Evolutionary conservation across 1,140 invertebrate species (phyloP).

Genomic region (Macrosteles quadrilineatus): DNA sequence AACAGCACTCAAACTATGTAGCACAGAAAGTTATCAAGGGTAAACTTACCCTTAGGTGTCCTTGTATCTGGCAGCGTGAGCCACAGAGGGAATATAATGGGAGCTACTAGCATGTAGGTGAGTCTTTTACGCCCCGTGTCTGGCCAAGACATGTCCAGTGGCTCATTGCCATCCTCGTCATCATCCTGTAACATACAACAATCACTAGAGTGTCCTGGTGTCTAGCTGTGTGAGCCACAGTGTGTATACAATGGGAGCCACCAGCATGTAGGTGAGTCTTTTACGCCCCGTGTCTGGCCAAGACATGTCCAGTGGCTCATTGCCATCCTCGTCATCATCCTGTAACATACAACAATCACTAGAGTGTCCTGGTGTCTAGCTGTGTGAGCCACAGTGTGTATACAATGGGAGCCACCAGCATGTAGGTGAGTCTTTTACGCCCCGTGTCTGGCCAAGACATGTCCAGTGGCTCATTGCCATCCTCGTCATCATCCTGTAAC

Average conservation of each 20-base stretch:
- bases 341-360: no score
- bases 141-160: conserved; percentile 82
- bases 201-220: no score
- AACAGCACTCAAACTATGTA: no score
- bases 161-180: conserved; percentile 66
- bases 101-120: conserved; percentile 89
- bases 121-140: conserved; percentile 80
- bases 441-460: conserved; percentile 81
- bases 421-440: conserved; percentile 86
- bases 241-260: no score
- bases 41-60: conserved; percentile 79
- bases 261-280: no score
- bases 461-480: conserved; percentile 73
- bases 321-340: no score
- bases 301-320: no score
- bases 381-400: conserved; percentile 94
- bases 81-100: conserved; percentile 94
- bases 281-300: no score
- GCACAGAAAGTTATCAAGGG: no score
- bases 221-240: no score
- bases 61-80: conserved; percentile 93
- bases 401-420: conserved; percentile 91
- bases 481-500: conserved; percentile 50
- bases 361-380: conserved; percentile 91
- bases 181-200: conserved; percentile 37